Base-by-base conservation (phyloP, 2,888 invertebrate species). In the Zygaena filipendulae region DNA sequence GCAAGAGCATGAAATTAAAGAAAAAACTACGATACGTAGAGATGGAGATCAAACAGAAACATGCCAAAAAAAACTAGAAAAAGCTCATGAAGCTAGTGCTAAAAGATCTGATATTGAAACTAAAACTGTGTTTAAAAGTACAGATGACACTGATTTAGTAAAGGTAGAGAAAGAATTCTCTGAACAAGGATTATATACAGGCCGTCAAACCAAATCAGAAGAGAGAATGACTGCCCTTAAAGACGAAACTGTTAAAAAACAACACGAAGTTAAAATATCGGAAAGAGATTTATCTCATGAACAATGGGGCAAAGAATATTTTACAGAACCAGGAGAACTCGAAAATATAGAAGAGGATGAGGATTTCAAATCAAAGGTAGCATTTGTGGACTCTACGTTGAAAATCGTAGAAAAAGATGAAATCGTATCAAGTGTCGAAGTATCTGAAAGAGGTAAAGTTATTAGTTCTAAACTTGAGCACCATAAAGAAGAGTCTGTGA, bases 261-360 rank as follows among this genome's bases (percentile, higher is more conserved):
- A 71, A 39, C 66, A 79, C 30, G 81, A 81, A 50, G 55, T 81
- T 1, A 81, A 80, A 55, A 80, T 80, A 39, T 81, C 81, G 2
- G 81, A 81, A 53, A 56, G 81, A 43, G 81, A 81, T 42, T 43
- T 81, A 36, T 79, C 68, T 4, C 79, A 80, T 47, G 81, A 81
- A 38, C 79, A 80, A 36, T 81, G 81, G 81, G 81, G 81, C 3
- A 80, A 79, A 45, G 81, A 81, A 57, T 81, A 81, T 48, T 81
- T 81, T 33, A 77, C 75, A 7, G 72, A 81, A 47, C 69, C 75
- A 20, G 71, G 58, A 25, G 80, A 81, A 39, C 43, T 81, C 23
- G 71, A 81, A 49, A 60, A 75, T 24, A 74, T 80, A 6, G 56
- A 63, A 35, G 81, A 79, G 53, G 69, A 72, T 40, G 69, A 68